Evolutionary conservation across 2,888 invertebrate species (phyloP).

Genomic region (Biston betularia): DNA sequence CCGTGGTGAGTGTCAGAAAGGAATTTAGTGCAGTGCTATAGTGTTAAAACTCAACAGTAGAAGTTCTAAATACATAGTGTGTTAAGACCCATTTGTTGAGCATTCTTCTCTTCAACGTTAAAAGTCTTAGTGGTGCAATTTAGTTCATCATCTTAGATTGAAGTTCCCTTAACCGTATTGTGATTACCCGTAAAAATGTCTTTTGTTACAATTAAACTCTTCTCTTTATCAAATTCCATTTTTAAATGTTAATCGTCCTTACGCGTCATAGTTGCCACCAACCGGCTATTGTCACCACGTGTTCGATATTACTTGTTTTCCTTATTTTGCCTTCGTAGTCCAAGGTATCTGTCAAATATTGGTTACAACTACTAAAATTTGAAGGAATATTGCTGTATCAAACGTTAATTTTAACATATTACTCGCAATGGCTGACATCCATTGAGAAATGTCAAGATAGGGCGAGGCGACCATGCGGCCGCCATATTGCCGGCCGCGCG

Average conservation of each 20-base stretch:
- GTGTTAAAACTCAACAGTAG: conserved; percentile 61
- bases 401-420: conserved; percentile 44
- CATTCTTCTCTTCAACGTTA: neutral
- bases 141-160: conserved; percentile 15
- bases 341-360: conserved; percentile 23
- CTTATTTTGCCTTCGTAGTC: conserved; percentile 38
- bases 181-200: conserved; percentile 38
- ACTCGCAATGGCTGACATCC: conserved; percentile 77
- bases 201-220: conserved; percentile 39
- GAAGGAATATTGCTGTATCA: conserved; percentile 25
- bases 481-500: conserved; percentile 84
- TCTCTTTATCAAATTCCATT: conserved; percentile 55
- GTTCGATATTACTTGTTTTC: conserved; percentile 69
- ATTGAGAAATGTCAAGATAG: conserved; percentile 85
- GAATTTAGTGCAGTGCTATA: conserved; percentile 77
- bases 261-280: conserved; percentile 79
- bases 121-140: conserved; percentile 18
- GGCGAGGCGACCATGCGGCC: conserved; percentile 86
- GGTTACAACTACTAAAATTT: neutral
- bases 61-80: conserved; percentile 48
- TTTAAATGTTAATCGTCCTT: conserved; percentile 70
- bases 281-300: conserved; percentile 82
- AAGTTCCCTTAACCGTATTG: conserved; percentile 33
- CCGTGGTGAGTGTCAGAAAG: conserved; percentile 84
- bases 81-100: neutral